These are phyloP conservation scores for Charanyca ferruginea DNA, from an alignment of 2,888 invertebrate species.

Conservation along the genomic window DNA sequence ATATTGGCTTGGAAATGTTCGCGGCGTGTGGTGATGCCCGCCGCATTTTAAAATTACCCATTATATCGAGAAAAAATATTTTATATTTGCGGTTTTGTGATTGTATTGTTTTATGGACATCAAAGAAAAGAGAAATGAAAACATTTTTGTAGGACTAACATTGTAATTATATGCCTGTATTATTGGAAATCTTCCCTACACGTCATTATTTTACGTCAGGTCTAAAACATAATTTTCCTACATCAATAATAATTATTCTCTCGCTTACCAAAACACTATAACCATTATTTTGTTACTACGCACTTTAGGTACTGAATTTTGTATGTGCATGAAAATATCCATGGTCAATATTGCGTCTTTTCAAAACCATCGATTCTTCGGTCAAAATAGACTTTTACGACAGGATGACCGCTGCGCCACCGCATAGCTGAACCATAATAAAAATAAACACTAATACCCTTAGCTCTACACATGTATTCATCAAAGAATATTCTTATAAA, in stretches of 20 bases:
- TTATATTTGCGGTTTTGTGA: conserved; percentile 53
- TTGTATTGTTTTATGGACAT: conserved; percentile 29
- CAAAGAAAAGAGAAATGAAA: not conserved
- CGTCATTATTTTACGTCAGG: not conserved
- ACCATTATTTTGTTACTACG: not conserved
- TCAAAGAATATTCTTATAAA: conserved; percentile 79
- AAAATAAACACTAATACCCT: conserved; percentile 57
- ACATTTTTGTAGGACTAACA: not conserved
- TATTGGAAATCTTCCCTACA: not conserved
- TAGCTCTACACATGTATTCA: conserved; percentile 57
- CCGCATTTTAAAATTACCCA: conserved; percentile 63
- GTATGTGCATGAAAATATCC: not conserved
- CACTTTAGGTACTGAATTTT: not conserved
- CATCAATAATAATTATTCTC: not conserved
- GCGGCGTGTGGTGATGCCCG: conserved; percentile 77
- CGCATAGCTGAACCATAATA: conserved; percentile 24
- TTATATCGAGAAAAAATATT: conserved; percentile 53
- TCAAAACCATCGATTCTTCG: not conserved
- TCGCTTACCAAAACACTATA: not conserved
- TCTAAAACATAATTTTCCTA: not conserved
- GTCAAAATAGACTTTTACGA: conserved; percentile 34
- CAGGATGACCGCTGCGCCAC: conserved; percentile 38
- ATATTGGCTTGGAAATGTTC: conserved; percentile 76
- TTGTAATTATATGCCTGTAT: not conserved
- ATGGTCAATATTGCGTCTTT: conserved; percentile 3